Evolutionary conservation across 2,113 vertebrate genomes (phyloP).

Genomic region (Coreoperca whiteheadi): DNA sequence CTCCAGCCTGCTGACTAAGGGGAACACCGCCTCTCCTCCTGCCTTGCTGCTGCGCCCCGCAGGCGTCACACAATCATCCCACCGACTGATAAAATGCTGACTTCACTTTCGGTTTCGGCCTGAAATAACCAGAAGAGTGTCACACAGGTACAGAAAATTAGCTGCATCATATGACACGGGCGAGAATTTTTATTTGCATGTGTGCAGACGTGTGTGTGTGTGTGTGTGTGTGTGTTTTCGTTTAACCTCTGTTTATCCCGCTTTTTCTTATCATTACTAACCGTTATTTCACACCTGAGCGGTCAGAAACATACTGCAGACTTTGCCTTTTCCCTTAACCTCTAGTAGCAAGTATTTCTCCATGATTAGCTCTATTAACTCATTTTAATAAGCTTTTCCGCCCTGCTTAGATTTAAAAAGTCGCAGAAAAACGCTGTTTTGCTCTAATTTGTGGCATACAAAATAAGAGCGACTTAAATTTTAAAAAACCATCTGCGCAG

Average conservation of each 20-base stretch:
- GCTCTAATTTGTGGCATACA: not conserved
- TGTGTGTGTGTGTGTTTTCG: no score
- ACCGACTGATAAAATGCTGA: not conserved
- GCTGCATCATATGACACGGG: not conserved
- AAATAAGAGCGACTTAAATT: not conserved
- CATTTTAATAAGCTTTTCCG: not conserved
- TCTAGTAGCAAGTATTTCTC: not conserved
- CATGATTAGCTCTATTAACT: not conserved
- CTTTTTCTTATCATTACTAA: not conserved
- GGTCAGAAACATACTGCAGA: not conserved
- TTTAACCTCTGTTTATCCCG: not conserved
- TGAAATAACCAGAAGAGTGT: not conserved
- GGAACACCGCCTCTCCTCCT: not conserved
- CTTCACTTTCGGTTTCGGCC: not conserved
- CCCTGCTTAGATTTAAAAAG: not conserved
- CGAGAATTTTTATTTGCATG: not conserved
- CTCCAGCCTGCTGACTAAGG: not conserved
- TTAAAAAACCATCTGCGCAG: not conserved
- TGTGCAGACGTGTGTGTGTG: not conserved
- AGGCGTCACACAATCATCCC: not conserved
- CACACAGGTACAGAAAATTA: not conserved
- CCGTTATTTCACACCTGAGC: conserved; percentile 19
- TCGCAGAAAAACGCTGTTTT: not conserved
- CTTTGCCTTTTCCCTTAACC: no score
- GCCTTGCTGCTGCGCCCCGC: not conserved